A percentile compares a stretch with the other conserved stretches of the same genome.
Conservation (phyloP, 2,888 invertebrate genomes). For the Andrena bicolor region DNA sequence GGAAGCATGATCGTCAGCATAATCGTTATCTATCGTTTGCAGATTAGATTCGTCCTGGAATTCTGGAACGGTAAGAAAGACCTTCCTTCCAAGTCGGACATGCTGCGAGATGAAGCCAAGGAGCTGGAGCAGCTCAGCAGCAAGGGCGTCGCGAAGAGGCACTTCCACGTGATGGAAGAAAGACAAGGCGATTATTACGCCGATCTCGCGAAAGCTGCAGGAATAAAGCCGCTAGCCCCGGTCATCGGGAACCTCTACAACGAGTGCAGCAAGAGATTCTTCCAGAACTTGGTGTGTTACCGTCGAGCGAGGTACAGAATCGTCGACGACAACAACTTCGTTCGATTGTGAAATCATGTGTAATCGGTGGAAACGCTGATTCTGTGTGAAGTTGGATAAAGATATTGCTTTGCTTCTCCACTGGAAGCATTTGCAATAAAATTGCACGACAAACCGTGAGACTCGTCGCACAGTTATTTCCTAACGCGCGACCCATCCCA, state of each 20-base stretch:
- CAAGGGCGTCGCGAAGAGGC: slow-evolving; percentile 89
- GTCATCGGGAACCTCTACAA: slow-evolving; percentile 91
- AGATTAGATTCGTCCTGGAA: slow-evolving; percentile 89
- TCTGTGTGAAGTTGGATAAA: too few relatives aligned
- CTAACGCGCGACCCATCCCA: too few relatives aligned
- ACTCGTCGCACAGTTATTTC: too few relatives aligned
- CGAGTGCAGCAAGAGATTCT: slow-evolving; percentile 88
- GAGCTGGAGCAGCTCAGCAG: slow-evolving; percentile 88
- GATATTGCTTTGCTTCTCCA: too few relatives aligned
- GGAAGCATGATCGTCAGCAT: not conserved
- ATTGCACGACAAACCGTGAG: too few relatives aligned
- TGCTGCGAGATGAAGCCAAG: slow-evolving; percentile 88
- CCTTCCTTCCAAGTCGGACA: slow-evolving; percentile 88
- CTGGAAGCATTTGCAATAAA: too few relatives aligned
- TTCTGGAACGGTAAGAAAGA: slow-evolving; percentile 88
- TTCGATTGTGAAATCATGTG: slow-evolving; percentile 61
- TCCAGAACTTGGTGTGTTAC: slow-evolving; percentile 88
- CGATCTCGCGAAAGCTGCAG: slow-evolving; percentile 86
- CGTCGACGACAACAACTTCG: slow-evolving; percentile 88
- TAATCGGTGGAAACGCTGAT: too few relatives aligned
- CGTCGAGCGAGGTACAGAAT: slow-evolving; percentile 88
- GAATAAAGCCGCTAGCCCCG: slow-evolving; percentile 88
- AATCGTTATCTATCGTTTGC: slow-evolving; percentile 9
- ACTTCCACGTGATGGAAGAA: slow-evolving; percentile 94
- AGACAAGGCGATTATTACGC: slow-evolving; percentile 90